Base-by-base conservation (phyloP, 2,797 vertebrate species). In the Dryobates pubescens region DNA sequence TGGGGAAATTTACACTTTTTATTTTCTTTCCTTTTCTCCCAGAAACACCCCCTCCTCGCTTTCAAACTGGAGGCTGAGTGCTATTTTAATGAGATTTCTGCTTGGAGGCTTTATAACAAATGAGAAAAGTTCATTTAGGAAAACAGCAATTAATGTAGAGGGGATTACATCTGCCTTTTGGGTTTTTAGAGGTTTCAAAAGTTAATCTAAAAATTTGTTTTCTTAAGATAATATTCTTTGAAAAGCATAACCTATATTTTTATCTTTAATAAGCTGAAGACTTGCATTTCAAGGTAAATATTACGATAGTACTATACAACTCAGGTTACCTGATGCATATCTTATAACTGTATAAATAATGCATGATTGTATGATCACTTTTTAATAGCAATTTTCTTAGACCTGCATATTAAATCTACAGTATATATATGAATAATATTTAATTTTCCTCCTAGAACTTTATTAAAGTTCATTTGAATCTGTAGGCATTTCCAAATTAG, bases 231-330 rank as follows among this genome's bases (percentile, higher is more conserved):
- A 65, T 71, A 87, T 90, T 88, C 3, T 72, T 74, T 75, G 41
- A 22, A 95, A 93, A 61, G 17, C 30, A 58, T 6, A 13, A 3
- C 23, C 41, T 81, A 59, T 61, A 14, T 3, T 92, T 93, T 77
- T 88, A 79, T 49, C 4, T 82, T 93, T 93, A 91, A 74, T 93
- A 89, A 87, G 29, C 32, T 83, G 61, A 87, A 93, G 69, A 90
- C 58, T 82, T 92, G 38, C 13, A 92, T 70, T 91, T 93, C 91
- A 86, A 88, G 22, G 85, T 93, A 93, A 95, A 96, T 91, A 93
- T 91, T 79, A 41, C 57, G 92, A 69, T 86, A 86, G 45, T 54
- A 64, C 53, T 68, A 16, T 86, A 71, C 96, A 93, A 76, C 19
- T 65, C 67, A 49, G 61, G 70, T 87, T 59, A 88, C 5, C 5